Evolutionary conservation across 2,113 vertebrate species (phyloP).

Genomic region (Mirza zaza): DNA sequence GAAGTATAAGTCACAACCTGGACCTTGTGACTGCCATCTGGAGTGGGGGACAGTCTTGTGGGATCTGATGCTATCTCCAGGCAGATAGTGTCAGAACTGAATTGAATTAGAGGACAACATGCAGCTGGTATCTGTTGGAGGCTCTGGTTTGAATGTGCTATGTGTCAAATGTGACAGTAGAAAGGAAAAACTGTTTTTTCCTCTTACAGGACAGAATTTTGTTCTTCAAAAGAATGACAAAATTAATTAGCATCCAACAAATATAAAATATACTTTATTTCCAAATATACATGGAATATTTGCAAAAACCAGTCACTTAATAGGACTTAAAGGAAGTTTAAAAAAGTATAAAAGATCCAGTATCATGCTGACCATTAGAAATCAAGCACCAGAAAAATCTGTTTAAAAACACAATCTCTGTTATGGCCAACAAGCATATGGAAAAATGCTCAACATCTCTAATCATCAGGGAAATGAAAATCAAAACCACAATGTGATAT

Average conservation of each 20-base stretch:
- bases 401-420: neutral
- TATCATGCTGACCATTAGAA: slow-evolving; percentile 1
- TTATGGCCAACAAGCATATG: too few relatives aligned
- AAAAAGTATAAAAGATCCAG: neutral
- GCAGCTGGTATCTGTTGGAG: neutral
- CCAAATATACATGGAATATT: neutral
- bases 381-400: neutral
- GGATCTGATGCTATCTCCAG: neutral
- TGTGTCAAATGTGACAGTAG: neutral
- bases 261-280: neutral
- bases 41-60: neutral
- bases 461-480: too few relatives aligned
- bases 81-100: neutral
- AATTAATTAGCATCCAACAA: neutral
- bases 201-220: neutral
- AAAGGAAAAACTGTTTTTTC: neutral
- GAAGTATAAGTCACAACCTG: neutral
- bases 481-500: too few relatives aligned
- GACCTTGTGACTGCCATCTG: neutral
- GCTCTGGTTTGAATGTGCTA: neutral
- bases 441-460: too few relatives aligned
- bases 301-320: neutral
- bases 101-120: neutral
- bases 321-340: neutral
- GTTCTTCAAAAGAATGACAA: neutral